Percentiles rank a stretch among this genome's conserved stretches.
These are phyloP conservation scores for Elaeidobius kamerunicus DNA, from an alignment of 2,888 invertebrate species.

Conservation along the genomic window DNA sequence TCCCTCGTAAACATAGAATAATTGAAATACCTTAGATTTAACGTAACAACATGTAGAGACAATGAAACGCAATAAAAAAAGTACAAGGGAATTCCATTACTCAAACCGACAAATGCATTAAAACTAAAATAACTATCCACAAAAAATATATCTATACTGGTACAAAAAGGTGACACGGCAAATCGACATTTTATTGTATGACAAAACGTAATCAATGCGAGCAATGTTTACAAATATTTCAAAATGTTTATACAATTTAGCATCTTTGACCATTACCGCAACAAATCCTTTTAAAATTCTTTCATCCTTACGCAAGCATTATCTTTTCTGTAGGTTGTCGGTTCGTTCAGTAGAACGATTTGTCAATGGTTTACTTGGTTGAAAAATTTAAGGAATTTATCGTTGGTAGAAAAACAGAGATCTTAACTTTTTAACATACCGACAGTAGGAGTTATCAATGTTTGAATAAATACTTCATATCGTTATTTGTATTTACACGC, in stretches of 20 bases:
- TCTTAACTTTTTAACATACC: conserved; percentile 2
- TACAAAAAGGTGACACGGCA: too few relatives aligned
- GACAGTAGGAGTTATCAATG: too few relatives aligned
- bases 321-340: conserved; percentile 12
- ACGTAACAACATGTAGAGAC: too few relatives aligned
- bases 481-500: too few relatives aligned
- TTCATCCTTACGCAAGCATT: conserved; percentile 20
- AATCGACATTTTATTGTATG: background rate
- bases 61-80: too few relatives aligned
- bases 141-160: too few relatives aligned
- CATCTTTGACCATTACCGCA: conserved; percentile 17
- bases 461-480: too few relatives aligned
- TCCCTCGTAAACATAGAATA: too few relatives aligned
- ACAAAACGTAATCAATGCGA: background rate
- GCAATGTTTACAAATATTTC: conserved; percentile 6
- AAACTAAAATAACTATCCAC: too few relatives aligned
- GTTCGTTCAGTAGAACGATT: conserved; percentile 8
- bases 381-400: conserved; percentile 16
- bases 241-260: conserved; percentile 21
- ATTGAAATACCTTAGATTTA: too few relatives aligned
- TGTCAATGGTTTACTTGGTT: conserved; percentile 10
- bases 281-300: conserved; percentile 27
- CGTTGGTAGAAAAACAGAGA: background rate
- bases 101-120: too few relatives aligned
- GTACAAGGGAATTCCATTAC: too few relatives aligned